Evolutionary conservation across 2,888 invertebrate species (phyloP).

Genomic region (Prosopocoilus inquinatus): DNA sequence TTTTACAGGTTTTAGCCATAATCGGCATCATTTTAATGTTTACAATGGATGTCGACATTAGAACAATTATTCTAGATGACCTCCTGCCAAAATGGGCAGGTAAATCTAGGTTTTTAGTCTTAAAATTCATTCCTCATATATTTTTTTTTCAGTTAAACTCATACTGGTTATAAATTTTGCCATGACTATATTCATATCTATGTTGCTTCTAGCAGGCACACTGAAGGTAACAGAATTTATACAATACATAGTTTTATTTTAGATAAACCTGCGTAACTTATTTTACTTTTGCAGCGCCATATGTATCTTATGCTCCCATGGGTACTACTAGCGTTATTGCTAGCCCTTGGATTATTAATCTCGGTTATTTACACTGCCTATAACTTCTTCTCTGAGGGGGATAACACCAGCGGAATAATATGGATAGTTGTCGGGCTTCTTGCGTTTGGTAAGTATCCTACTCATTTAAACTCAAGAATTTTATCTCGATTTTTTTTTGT

Average conservation of each 20-base stretch:
- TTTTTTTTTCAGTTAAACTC: constrained; percentile 64
- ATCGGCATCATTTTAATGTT: constrained; percentile 68
- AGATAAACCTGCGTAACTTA: background rate
- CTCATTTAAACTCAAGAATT: background rate
- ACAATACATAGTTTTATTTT: background rate
- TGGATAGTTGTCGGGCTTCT: constrained; percentile 64
- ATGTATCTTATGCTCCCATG: constrained; percentile 82
- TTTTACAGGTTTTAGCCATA: constrained; percentile 62
- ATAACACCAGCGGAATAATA: constrained; percentile 56
- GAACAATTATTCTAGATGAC: constrained; percentile 76
- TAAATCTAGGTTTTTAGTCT: constrained; percentile 35
- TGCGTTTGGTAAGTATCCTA: constrained; percentile 56
- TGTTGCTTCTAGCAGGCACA: constrained; percentile 72
- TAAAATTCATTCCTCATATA: background rate
- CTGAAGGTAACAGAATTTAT: constrained; percentile 60
- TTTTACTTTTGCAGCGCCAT: constrained; percentile 60
- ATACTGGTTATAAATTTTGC: constrained; percentile 76
- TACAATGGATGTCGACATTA: constrained; percentile 65
- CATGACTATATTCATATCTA: constrained; percentile 79
- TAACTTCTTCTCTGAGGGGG: constrained; percentile 65
- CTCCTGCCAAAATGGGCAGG: constrained; percentile 66
- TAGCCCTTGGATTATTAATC: constrained; percentile 73
- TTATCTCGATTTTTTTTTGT: constrained; percentile 35
- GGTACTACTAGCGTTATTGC: constrained; percentile 78
- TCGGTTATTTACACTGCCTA: constrained; percentile 78